phyloP scores from a whole-genome alignment of 1,140 invertebrate genomes.

The Caenorhabditis tropicalis region DNA sequence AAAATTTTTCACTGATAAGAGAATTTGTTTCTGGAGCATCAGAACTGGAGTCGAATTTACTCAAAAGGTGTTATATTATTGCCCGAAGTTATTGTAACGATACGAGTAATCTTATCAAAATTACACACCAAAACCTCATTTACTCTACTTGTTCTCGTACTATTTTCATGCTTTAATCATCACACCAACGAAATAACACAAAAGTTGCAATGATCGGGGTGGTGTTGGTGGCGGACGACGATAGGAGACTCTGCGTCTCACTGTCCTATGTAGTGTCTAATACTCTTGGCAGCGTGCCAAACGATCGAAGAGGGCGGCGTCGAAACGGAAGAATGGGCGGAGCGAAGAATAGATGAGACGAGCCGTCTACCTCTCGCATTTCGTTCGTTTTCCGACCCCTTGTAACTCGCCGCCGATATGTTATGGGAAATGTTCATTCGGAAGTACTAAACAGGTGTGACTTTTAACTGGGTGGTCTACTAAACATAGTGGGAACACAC shows the following conservation, averaged over 20 bases:
- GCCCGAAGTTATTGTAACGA: slow-evolving; percentile 24
- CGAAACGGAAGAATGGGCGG: slow-evolving; percentile 35
- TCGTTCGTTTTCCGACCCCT: not conserved
- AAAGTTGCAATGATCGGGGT: slow-evolving; percentile 32
- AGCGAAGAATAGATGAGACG: slow-evolving; percentile 37
- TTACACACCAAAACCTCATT: not conserved
- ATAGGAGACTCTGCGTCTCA: not conserved
- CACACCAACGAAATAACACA: slow-evolving; percentile 27
- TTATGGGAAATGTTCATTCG: slow-evolving; percentile 9
- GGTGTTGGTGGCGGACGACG: not conserved
- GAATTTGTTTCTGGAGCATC: too few species aligned
- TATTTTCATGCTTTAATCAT: slow-evolving; percentile 37
- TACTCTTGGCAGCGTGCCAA: slow-evolving; percentile 10
- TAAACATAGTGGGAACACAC: not conserved
- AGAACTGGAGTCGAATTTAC: not conserved
- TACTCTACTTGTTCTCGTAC: not conserved
- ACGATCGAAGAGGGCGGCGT: not conserved
- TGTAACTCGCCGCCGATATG: slow-evolving; percentile 25
- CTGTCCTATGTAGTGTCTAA: not conserved
- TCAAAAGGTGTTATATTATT: slow-evolving; percentile 30
- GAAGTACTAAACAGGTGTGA: slow-evolving; percentile 3
- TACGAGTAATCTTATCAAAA: slow-evolving; percentile 38
- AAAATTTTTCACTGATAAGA: not conserved
- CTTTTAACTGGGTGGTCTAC: not conserved
- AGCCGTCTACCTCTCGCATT: slow-evolving; percentile 16